phyloP scores from a whole-genome alignment of 2,113 vertebrate species.

The Astur gentilis region DNA sequence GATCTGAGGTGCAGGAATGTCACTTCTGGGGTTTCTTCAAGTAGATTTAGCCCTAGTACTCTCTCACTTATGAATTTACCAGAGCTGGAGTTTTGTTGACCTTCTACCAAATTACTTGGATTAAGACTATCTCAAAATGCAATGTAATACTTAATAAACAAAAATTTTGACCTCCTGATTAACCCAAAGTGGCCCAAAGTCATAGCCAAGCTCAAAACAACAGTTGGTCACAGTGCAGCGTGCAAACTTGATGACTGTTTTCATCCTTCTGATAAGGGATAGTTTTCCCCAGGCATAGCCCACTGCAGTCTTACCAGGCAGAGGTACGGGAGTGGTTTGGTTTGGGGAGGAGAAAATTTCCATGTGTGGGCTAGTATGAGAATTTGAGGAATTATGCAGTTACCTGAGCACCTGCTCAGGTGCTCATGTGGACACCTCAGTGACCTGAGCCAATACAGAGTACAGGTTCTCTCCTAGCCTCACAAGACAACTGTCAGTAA shows the following conservation, averaged over 20 bases:
- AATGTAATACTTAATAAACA: background rate
- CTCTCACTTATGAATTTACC: background rate
- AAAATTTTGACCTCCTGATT: background rate
- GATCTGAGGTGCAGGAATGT: background rate
- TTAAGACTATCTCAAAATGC: background rate
- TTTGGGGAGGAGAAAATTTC: background rate
- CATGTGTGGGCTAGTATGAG: background rate
- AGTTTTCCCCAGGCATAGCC: background rate
- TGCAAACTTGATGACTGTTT: background rate
- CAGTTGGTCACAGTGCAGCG: background rate
- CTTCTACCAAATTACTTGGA: background rate
- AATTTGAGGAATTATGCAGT: background rate
- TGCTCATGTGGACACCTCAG: background rate
- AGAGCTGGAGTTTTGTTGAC: background rate
- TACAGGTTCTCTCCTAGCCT: background rate
- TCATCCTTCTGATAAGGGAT: background rate
- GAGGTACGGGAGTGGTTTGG: background rate
- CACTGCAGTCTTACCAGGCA: background rate
- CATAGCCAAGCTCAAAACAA: background rate
- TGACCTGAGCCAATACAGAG: background rate
- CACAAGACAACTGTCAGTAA: background rate
- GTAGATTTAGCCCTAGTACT: background rate
- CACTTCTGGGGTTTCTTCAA: background rate
- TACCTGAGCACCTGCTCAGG: background rate
- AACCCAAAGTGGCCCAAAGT: background rate